phyloP scores from a whole-genome alignment of 2,888 invertebrate species.

The Hartigia nigra region DNA sequence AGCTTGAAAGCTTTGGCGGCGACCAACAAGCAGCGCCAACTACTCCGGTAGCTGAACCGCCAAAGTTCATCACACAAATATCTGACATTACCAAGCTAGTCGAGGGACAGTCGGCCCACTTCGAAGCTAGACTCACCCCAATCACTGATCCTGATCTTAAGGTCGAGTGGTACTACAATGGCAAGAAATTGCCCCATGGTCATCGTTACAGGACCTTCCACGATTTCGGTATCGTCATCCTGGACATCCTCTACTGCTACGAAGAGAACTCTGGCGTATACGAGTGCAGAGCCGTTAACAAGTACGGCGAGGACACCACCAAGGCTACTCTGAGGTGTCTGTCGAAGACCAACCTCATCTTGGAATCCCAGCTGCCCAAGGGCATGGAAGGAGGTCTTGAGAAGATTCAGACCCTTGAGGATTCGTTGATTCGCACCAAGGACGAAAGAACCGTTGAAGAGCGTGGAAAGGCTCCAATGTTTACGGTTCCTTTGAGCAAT shows the following conservation, averaged over 20 bases:
- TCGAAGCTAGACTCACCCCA: slow-evolving; percentile 92
- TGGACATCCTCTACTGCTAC: slow-evolving; percentile 95
- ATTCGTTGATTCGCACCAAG: slow-evolving; percentile 82
- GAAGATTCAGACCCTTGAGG: slow-evolving; percentile 92
- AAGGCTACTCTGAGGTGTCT: slow-evolving; percentile 87
- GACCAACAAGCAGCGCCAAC: slow-evolving; percentile 74
- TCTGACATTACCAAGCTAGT: slow-evolving; percentile 84
- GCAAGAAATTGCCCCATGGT: slow-evolving; percentile 91
- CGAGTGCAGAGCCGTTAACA: slow-evolving; percentile 93
- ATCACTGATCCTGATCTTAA: slow-evolving; percentile 93
- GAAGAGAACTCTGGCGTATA: slow-evolving; percentile 96
- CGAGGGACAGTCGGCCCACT: slow-evolving; percentile 95
- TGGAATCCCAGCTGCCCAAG: slow-evolving; percentile 93
- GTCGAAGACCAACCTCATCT: slow-evolving; percentile 88
- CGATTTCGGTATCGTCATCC: slow-evolving; percentile 95
- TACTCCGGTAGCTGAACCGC: slow-evolving; percentile 81
- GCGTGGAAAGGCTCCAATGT: slow-evolving; percentile 88
- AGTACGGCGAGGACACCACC: slow-evolving; percentile 88
- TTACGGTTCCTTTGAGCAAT: slow-evolving; percentile 89
- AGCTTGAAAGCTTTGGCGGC: slow-evolving; percentile 79
- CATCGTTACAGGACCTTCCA: slow-evolving; percentile 98
- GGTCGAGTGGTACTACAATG: slow-evolving; percentile 96
- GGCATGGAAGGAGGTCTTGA: slow-evolving; percentile 96
- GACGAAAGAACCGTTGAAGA: slow-evolving; percentile 80
- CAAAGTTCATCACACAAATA: slow-evolving; percentile 90